Evolutionary conservation across 2,888 invertebrate genomes (phyloP).

Genomic region (Drosophila emarginata): DNA sequence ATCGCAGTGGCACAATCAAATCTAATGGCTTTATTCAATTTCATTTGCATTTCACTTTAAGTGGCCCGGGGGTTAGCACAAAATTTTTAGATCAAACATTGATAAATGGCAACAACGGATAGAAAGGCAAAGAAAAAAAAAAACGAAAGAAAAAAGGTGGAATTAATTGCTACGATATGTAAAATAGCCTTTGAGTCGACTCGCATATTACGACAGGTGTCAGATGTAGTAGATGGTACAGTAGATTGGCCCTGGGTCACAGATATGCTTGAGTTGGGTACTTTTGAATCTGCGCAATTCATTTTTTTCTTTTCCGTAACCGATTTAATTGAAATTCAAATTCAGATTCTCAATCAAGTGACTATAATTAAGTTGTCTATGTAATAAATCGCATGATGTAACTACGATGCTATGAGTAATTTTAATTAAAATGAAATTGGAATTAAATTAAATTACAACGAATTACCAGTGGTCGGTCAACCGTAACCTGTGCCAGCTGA

Average conservation of each 20-base stretch:
- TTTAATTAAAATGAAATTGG: conserved; percentile 35
- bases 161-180: conserved; percentile 51
- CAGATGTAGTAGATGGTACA: conserved; percentile 29
- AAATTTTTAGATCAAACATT: conserved; percentile 37
- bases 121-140: not conserved
- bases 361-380: conserved; percentile 64
- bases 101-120: conserved; percentile 44
- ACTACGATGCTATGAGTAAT: conserved; percentile 30
- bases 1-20: not conserved
- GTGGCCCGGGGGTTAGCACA: not conserved
- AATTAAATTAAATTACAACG: conserved; percentile 22
- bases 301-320: conserved; percentile 18
- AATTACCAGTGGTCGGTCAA: not conserved
- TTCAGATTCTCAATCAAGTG: conserved; percentile 33
- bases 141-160: conserved; percentile 39
- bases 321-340: conserved; percentile 57
- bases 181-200: conserved; percentile 33
- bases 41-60: conserved; percentile 41
- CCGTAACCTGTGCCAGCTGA: not conserved
- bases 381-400: conserved; percentile 42
- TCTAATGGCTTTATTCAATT: conserved; percentile 50
- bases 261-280: conserved; percentile 57
- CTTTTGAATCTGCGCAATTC: conserved; percentile 20
- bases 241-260: not conserved
- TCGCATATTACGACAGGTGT: conserved; percentile 62